phyloP scores from a whole-genome alignment of 2,888 invertebrate species.

The Chirona hameri region DNA sequence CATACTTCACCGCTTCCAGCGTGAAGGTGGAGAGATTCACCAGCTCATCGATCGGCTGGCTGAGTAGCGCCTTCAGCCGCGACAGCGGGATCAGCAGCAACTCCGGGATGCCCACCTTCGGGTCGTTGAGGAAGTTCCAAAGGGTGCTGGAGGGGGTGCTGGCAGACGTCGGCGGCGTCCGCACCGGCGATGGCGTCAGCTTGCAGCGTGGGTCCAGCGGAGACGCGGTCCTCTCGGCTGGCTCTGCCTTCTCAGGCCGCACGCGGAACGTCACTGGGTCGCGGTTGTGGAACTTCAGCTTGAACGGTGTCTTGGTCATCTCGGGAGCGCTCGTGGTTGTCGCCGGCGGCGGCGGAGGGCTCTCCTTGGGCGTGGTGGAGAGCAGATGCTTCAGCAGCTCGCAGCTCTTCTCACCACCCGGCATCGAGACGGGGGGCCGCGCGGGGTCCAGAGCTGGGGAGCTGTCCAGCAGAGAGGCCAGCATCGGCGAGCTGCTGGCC shows the following conservation, averaged over 20 bases:
- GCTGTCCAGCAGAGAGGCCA: slow-evolving; percentile 49
- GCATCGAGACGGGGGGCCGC: neutral
- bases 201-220: slow-evolving; percentile 5
- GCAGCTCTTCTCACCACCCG: neutral
- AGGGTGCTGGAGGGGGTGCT: neutral
- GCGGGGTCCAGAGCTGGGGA: slow-evolving; percentile 44
- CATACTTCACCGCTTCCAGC: neutral
- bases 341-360: neutral
- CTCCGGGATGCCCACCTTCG: slow-evolving; percentile 9
- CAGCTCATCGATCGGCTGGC: neutral
- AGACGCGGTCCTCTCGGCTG: neutral
- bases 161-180: neutral
- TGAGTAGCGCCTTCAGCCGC: neutral
- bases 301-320: neutral
- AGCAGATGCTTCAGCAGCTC: slow-evolving; percentile 22
- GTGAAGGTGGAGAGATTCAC: slow-evolving; percentile 3
- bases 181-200: neutral
- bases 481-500: slow-evolving; percentile 47
- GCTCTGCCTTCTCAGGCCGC: neutral
- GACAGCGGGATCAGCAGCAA: neutral
- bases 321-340: neutral
- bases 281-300: neutral
- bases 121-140: slow-evolving; percentile 8
- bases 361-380: neutral
- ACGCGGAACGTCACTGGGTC: neutral